Conservation (phyloP, 2,797 vertebrate species). For the Podarcis lilfordi region DNA sequence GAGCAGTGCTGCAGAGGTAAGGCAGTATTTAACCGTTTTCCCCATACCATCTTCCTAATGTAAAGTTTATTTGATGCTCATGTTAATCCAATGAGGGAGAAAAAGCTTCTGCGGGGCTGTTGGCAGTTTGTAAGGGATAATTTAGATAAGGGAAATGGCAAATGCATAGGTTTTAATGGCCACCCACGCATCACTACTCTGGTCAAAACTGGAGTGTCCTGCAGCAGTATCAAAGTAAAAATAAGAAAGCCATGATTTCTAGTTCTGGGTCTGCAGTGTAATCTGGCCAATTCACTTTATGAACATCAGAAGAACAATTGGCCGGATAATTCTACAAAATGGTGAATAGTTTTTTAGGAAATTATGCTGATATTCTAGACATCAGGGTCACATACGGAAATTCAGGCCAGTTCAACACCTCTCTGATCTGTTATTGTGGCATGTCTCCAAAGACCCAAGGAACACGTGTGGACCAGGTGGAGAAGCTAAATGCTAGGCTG, state of each 20-base stretch:
- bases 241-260: background rate
- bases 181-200: no score
- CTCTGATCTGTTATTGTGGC: background rate
- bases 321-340: background rate
- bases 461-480: background rate
- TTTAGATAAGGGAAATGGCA: background rate
- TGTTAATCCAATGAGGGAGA: background rate
- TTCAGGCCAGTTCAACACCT: background rate
- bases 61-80: background rate
- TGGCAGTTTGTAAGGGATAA: background rate
- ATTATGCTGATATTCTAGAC: background rate
- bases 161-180: background rate
- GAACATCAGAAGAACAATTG: background rate
- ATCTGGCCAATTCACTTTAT: background rate
- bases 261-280: background rate
- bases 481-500: background rate
- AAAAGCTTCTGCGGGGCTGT: background rate
- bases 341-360: background rate
- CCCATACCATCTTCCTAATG: background rate
- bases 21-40: background rate
- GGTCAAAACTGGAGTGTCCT: background rate
- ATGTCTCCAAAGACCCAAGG: background rate
- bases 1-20: background rate
- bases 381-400: background rate
- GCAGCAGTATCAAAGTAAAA: background rate